A percentile compares a stretch with the other conserved stretches of the same genome.
Evolutionary conservation across 2,888 invertebrate genomes (phyloP).

Genomic region (Cheilosia urbana): DNA sequence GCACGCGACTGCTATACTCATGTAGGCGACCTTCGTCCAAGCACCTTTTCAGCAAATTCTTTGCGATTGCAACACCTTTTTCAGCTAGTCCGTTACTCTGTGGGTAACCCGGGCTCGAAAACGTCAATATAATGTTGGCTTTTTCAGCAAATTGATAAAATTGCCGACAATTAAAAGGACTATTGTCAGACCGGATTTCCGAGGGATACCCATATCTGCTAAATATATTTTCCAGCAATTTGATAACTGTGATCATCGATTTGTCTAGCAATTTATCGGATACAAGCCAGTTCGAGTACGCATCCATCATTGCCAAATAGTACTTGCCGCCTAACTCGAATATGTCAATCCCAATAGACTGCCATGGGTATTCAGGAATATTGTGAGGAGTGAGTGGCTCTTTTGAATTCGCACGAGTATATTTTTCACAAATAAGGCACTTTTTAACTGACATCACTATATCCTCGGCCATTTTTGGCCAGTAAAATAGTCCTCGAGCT

Average conservation of each 20-base stretch:
- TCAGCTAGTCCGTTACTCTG: slow-evolving; percentile 46
- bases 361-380: slow-evolving; percentile 31
- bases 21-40: slow-evolving; percentile 18
- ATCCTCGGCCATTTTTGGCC: slow-evolving; percentile 36
- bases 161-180: slow-evolving; percentile 23
- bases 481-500: slow-evolving; percentile 28
- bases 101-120: slow-evolving; percentile 32
- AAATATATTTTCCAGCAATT: slow-evolving; percentile 28
- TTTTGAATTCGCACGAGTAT: slow-evolving; percentile 29
- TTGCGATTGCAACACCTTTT: slow-evolving; percentile 39
- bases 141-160: slow-evolving; percentile 15
- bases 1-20: slow-evolving; percentile 4
- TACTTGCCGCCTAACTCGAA: slow-evolving; percentile 22
- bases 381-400: slow-evolving; percentile 27
- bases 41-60: slow-evolving; percentile 31
- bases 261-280: slow-evolving; percentile 25
- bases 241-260: slow-evolving; percentile 12
- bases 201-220: slow-evolving; percentile 28
- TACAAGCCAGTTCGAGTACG: slow-evolving; percentile 30
- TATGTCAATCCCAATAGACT: slow-evolving; percentile 19
- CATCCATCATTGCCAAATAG: slow-evolving; percentile 8
- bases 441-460: slow-evolving; percentile 20
- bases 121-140: slow-evolving; percentile 31
- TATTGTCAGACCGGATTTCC: too few species aligned
- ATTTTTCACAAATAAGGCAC: slow-evolving; percentile 23